These are phyloP conservation scores for Eilema depressum DNA, from an alignment of 2,888 invertebrate genomes.

Conservation along the genomic window DNA sequence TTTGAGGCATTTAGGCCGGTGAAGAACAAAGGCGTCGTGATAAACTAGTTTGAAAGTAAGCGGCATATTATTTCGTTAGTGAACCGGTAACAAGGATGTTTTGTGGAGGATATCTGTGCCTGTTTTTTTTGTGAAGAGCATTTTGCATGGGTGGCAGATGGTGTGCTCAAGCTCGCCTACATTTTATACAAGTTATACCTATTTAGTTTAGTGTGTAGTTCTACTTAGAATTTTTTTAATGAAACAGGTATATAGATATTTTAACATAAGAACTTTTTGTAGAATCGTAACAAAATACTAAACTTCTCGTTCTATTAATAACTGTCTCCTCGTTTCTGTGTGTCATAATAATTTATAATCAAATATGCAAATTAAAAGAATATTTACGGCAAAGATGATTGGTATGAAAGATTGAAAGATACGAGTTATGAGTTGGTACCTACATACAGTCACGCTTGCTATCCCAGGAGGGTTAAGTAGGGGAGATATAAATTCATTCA, in stretches of 20 bases:
- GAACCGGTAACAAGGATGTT: slow-evolving; percentile 59
- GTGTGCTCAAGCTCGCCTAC: neutral
- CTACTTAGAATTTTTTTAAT: neutral
- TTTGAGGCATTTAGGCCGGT: slow-evolving; percentile 47
- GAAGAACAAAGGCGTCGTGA: slow-evolving; percentile 68
- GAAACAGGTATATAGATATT: neutral
- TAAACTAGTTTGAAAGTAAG: slow-evolving; percentile 75
- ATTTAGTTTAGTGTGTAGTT: neutral
- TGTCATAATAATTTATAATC: neutral
- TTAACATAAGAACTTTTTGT: neutral
- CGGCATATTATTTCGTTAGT: slow-evolving; percentile 61
- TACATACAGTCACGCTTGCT: neutral
- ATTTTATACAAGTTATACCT: neutral
- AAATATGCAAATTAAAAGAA: neutral
- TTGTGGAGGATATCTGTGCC: slow-evolving; percentile 58
- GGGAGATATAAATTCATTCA: neutral
- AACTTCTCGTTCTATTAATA: neutral
- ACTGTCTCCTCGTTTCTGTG: neutral
- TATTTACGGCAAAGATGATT: neutral
- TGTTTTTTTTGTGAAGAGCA: slow-evolving; percentile 50
- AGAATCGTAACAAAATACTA: neutral
- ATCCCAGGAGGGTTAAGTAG: neutral
- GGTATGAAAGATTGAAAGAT: no score
- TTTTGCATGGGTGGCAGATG: slow-evolving; percentile 15
- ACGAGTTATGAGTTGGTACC: no score